Evolutionary conservation across 1,140 invertebrate genomes (phyloP).

Genomic region (Augochlora pura): DNA sequence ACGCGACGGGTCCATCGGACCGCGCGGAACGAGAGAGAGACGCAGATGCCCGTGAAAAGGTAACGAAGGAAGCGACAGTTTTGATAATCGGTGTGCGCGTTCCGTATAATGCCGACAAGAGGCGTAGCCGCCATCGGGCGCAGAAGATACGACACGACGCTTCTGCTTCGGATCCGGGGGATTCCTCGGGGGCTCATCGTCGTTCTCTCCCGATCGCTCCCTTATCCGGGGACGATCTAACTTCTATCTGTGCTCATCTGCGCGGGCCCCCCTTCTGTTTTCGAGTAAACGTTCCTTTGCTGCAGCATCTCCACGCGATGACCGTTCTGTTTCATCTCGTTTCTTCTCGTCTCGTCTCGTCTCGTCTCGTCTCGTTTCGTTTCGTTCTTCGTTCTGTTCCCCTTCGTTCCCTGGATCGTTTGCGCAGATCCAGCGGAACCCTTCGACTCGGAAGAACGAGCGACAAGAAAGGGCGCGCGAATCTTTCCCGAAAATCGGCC

Average conservation of each 20-base stretch:
- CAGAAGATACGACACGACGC: slow-evolving; percentile 38
- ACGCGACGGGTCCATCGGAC: slow-evolving; percentile 21
- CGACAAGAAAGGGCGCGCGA: no score
- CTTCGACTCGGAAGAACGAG: no score
- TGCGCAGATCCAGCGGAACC: no score
- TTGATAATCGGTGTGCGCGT: slow-evolving; percentile 71
- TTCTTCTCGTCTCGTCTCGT: no score
- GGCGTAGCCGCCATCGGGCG: slow-evolving; percentile 13
- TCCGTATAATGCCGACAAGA: slow-evolving; percentile 57
- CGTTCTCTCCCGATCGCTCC: background rate
- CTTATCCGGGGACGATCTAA: slow-evolving; percentile 37
- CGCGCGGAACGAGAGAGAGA: slow-evolving; percentile 26
- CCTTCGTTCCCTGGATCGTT: no score
- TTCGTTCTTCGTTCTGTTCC: background rate
- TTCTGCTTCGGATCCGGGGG: slow-evolving; percentile 24
- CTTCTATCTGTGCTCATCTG: slow-evolving; percentile 16
- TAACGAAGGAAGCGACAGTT: slow-evolving; percentile 71
- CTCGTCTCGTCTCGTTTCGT: no score
- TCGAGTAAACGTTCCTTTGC: slow-evolving; percentile 14
- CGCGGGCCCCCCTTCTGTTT: background rate
- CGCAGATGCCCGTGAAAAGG: slow-evolving; percentile 72
- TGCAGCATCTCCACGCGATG: background rate
- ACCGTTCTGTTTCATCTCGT: background rate
- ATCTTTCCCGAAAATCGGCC: no score
- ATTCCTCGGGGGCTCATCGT: slow-evolving; percentile 13